Conservation (phyloP, 2,888 invertebrate species). For the Nycteola revayana region DNA sequence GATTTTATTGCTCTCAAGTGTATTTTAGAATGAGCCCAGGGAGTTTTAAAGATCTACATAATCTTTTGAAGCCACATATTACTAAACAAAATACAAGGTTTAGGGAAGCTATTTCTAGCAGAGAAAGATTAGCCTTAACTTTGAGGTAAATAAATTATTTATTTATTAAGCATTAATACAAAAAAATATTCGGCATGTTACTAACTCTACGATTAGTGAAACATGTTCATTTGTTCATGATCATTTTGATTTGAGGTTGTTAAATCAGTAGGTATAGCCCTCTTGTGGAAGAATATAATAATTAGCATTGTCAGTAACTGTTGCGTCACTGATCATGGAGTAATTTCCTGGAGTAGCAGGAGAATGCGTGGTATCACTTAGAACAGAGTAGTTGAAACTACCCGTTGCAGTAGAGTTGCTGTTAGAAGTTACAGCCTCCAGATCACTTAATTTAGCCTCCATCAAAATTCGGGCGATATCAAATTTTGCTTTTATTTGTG, state of each 20-base stretch:
- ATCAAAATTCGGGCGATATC: constrained; percentile 21
- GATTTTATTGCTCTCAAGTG: too few species aligned
- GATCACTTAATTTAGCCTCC: constrained; percentile 19
- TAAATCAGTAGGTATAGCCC: constrained; percentile 19
- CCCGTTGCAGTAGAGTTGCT: constrained; percentile 15
- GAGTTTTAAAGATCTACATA: constrained; percentile 19
- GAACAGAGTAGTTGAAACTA: constrained; percentile 16
- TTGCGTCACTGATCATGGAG: constrained; percentile 18
- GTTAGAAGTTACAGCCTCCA: constrained; percentile 10
- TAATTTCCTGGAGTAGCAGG: constrained; percentile 16
- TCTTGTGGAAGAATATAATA: constrained; percentile 19
- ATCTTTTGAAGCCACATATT: constrained; percentile 17
- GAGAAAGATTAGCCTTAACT: constrained; percentile 24
- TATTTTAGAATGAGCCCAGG: constrained; percentile 21
- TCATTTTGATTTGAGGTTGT: constrained; percentile 13
- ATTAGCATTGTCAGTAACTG: constrained; percentile 14
- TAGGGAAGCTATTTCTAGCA: constrained; percentile 26
- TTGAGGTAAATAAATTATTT: constrained; percentile 16
- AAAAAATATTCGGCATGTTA: constrained; percentile 9
- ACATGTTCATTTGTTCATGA: constrained; percentile 7
- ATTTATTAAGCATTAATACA: constrained; percentile 14
- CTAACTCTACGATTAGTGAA: constrained; percentile 13
- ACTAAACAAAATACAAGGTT: constrained; percentile 20
- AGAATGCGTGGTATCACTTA: constrained; percentile 14
- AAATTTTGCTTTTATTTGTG: constrained; percentile 16